phyloP scores from a whole-genome alignment of 2,888 invertebrate species.

The Aelia acuminata region DNA sequence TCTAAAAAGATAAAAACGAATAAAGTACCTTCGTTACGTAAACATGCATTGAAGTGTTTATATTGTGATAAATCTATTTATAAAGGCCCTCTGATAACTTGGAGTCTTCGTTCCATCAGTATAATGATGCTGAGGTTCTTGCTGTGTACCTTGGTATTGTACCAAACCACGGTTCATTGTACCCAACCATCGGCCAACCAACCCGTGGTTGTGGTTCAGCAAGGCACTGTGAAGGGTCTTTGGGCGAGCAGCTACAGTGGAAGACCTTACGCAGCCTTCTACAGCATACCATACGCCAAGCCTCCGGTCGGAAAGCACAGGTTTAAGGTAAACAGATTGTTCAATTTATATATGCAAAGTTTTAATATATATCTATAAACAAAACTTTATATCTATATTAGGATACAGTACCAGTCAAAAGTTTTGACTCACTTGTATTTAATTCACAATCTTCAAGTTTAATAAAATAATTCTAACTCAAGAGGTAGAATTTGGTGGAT shows the following conservation, averaged over 20 bases:
- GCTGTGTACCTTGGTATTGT: not conserved
- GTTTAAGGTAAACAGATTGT: constrained; percentile 61
- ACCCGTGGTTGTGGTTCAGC: constrained; percentile 53
- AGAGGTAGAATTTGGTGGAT: too few relatives aligned
- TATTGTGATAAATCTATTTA: not conserved
- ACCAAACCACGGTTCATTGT: not conserved
- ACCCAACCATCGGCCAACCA: constrained; percentile 10
- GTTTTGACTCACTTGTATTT: too few relatives aligned
- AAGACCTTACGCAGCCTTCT: constrained; percentile 57
- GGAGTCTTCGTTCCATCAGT: not conserved
- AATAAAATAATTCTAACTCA: too few relatives aligned
- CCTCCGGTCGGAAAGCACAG: constrained; percentile 58
- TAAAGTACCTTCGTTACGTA: too few relatives aligned
- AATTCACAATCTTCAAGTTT: too few relatives aligned
- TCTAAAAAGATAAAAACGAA: too few relatives aligned
- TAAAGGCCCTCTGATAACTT: not conserved
- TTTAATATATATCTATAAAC: too few relatives aligned
- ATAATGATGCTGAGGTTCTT: not conserved
- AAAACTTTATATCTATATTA: too few relatives aligned
- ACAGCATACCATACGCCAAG: constrained; percentile 60
- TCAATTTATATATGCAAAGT: too few relatives aligned
- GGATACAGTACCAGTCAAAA: too few relatives aligned
- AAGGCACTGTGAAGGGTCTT: constrained; percentile 55
- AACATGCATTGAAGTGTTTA: not conserved
- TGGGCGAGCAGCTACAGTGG: constrained; percentile 49